Evolutionary conservation across 2,888 invertebrate species (phyloP).

Genomic region (Hipparchia sbordonii): DNA sequence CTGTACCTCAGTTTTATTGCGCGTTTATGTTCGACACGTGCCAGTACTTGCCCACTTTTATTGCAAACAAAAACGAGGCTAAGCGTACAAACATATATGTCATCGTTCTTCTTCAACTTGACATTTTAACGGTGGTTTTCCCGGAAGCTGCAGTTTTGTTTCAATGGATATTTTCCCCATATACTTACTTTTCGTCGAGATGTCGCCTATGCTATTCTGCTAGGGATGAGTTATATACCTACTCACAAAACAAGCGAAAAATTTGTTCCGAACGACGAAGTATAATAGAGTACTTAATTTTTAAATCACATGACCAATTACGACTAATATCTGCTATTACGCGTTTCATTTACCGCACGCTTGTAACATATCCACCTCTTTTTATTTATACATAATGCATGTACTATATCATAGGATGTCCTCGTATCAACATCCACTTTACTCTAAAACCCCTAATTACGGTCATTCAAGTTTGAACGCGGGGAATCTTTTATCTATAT

Average conservation of each 20-base stretch:
- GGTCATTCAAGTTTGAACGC: background rate
- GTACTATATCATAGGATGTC: no score
- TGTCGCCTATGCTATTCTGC: background rate
- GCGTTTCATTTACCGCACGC: no score
- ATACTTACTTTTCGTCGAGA: background rate
- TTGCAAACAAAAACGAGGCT: background rate
- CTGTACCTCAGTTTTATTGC: conserved; percentile 58
- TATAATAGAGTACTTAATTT: no score
- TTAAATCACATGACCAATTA: no score
- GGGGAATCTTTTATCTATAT: conserved; percentile 4
- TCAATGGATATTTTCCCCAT: background rate
- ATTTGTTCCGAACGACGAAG: no score
- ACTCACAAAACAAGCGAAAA: no score
- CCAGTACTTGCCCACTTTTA: conserved; percentile 11
- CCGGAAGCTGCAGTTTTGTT: background rate
- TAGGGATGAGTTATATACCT: no score
- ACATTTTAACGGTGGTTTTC: background rate
- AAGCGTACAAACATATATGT: background rate
- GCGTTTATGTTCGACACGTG: conserved; percentile 42
- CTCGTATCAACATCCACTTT: background rate
- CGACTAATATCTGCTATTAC: no score
- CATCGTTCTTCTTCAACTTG: background rate
- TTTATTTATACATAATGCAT: no score
- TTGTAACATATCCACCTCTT: no score
- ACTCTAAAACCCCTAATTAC: background rate